Evolutionary conservation across 1,140 invertebrate genomes (phyloP).

Genomic region (Kradibia gibbosae): DNA sequence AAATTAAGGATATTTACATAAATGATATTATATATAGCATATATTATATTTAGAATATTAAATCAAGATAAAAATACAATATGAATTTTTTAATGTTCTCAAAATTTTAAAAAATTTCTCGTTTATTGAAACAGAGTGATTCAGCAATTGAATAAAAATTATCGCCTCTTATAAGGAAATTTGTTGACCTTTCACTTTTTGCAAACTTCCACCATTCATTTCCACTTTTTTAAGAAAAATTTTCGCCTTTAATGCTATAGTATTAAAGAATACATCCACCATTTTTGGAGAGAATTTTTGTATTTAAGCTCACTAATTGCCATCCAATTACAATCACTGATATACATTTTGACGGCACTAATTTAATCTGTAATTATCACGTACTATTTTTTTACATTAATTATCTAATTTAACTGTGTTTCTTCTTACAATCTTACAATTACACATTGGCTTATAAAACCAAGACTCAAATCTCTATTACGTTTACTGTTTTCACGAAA

Average conservation of each 20-base stretch:
- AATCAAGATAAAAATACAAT: neutral
- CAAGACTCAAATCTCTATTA: no score
- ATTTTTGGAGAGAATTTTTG: neutral
- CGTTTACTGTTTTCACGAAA: no score
- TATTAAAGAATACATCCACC: slow-evolving; percentile 32
- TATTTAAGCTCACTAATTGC: slow-evolving; percentile 31
- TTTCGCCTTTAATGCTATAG: slow-evolving; percentile 34
- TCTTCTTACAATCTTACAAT: neutral
- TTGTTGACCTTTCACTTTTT: neutral
- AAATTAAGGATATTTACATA: no score
- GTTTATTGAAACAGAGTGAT: slow-evolving; percentile 2
- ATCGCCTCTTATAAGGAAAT: slow-evolving; percentile 19
- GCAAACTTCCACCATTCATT: neutral
- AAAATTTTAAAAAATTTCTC: no score
- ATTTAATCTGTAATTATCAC: slow-evolving; percentile 17
- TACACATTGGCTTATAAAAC: no score
- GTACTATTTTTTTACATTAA: neutral
- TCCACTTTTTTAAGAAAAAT: slow-evolving; percentile 9
- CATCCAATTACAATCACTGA: slow-evolving; percentile 28
- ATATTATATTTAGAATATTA: neutral
- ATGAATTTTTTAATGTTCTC: neutral
- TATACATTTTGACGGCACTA: neutral
- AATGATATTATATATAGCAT: no score
- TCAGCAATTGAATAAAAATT: neutral
- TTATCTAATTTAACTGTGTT: neutral